phyloP scores from a whole-genome alignment of 2,113 vertebrate species.

The Anoura caudifer region DNA sequence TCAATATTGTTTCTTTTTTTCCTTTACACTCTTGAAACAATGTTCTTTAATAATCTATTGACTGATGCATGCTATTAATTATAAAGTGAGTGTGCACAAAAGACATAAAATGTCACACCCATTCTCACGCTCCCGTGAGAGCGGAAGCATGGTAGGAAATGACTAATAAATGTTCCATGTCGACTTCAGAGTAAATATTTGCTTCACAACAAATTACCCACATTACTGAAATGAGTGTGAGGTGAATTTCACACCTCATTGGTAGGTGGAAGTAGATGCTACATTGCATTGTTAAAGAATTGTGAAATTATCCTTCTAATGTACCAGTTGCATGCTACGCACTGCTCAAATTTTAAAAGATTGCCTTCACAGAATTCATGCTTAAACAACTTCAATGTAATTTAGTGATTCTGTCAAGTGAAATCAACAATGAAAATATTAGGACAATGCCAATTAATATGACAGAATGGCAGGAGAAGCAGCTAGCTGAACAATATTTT shows the following conservation, averaged over 20 bases:
- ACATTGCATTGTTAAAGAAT: slow-evolving; percentile 27
- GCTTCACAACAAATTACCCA: slow-evolving; percentile 65
- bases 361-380: slow-evolving; percentile 64
- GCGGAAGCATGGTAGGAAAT: slow-evolving; percentile 59
- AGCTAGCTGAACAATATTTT: slow-evolving; percentile 71
- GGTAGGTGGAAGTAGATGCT: slow-evolving; percentile 49
- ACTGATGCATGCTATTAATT: neutral
- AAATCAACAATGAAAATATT: slow-evolving; percentile 75
- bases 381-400: slow-evolving; percentile 71
- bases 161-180: slow-evolving; percentile 55
- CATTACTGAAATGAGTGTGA: slow-evolving; percentile 64
- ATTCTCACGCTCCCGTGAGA: neutral
- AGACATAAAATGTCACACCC: neutral
- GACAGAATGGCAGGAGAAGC: slow-evolving; percentile 66
- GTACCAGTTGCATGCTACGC: slow-evolving; percentile 32
- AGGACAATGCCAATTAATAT: slow-evolving; percentile 75
- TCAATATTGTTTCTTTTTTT: neutral
- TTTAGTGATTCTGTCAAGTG: slow-evolving; percentile 69
- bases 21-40: neutral
- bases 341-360: slow-evolving; percentile 58
- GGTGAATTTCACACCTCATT: slow-evolving; percentile 46
- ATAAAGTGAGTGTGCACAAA: neutral
- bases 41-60: neutral
- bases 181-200: slow-evolving; percentile 70
- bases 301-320: slow-evolving; percentile 63